These are phyloP conservation scores for Semnornis frantzii DNA, from an alignment of 2,113 vertebrate species.

Conservation along the genomic window DNA sequence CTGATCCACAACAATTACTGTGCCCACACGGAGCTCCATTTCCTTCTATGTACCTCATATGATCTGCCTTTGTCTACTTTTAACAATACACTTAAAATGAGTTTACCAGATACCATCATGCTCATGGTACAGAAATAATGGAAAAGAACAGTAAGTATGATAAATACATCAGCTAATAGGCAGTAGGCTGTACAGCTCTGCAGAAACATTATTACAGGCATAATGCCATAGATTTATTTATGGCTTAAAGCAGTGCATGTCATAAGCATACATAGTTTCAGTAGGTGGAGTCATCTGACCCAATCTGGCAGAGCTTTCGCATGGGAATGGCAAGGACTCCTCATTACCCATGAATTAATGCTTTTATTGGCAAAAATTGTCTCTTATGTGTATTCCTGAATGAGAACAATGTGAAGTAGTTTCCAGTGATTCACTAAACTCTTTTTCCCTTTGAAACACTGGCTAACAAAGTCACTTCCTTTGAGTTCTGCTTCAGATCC, in stretches of 20 bases:
- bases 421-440: conserved; percentile 43
- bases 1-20: not conserved
- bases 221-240: conserved; percentile 59
- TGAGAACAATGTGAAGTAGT: conserved; percentile 47
- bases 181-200: conserved; percentile 30
- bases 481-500: conserved; percentile 1
- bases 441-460: conserved; percentile 23
- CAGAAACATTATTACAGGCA: conserved; percentile 58
- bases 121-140: not conserved
- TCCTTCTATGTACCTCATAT: not conserved
- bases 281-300: conserved; percentile 63
- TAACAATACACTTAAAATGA: conserved; percentile 25
- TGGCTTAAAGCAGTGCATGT: conserved; percentile 46
- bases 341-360: conserved; percentile 55
- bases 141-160: conserved; percentile 56
- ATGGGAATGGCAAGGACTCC: conserved; percentile 36
- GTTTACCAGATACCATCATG: conserved; percentile 39
- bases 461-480: conserved; percentile 26
- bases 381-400: conserved; percentile 42
- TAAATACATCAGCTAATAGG: conserved; percentile 59
- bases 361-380: conserved; percentile 57
- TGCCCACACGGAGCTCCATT: not conserved
- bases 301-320: conserved; percentile 58
- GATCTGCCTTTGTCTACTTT: conserved; percentile 10
- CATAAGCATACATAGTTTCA: conserved; percentile 57